Percentiles rank a stretch among this genome's conserved stretches.
phyloP scores from a whole-genome alignment of 35 echinoderm and acorn worm genomes.

The Lytechinus variegatus region DNA sequence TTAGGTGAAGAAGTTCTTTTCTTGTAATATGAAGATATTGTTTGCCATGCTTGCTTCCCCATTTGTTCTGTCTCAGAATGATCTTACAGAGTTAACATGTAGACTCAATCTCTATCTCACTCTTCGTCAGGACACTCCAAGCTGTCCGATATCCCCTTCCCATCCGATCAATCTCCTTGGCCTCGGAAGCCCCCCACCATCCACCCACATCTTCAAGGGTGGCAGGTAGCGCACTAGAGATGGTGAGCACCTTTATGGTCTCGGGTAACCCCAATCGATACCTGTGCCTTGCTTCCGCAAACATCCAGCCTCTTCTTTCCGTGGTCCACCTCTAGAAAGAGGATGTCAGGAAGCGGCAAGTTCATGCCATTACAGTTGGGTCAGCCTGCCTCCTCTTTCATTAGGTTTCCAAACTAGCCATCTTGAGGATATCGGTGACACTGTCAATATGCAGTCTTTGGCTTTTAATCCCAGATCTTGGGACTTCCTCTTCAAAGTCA shows the following conservation, averaged over 20 bases:
- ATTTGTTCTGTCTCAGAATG: not conserved
- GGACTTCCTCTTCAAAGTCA: not conserved
- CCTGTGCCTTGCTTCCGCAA: constrained; percentile 7
- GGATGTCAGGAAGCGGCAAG: not conserved
- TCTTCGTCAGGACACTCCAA: not conserved
- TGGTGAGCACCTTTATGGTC: constrained; percentile 22
- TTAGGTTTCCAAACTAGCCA: not conserved
- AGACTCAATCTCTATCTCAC: not conserved
- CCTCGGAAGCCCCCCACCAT: not conserved
- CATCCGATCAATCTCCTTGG: not conserved
- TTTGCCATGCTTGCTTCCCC: too few relatives aligned
- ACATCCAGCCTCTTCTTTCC: not conserved
- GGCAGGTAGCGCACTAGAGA: not conserved
- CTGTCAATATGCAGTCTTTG: not conserved
- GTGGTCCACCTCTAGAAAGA: not conserved
- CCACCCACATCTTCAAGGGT: not conserved
- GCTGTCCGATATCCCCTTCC: not conserved
- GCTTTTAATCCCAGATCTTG: not conserved
- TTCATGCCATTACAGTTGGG: not conserved
- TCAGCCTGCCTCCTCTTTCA: not conserved
- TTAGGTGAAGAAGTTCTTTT: not conserved
- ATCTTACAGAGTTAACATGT: not conserved
- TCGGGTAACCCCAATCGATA: constrained; percentile 14
- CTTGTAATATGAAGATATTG: not conserved
- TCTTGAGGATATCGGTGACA: constrained; percentile 12